Conservation (phyloP, 2,113 vertebrate genomes). For the Hypanus sabinus region DNA sequence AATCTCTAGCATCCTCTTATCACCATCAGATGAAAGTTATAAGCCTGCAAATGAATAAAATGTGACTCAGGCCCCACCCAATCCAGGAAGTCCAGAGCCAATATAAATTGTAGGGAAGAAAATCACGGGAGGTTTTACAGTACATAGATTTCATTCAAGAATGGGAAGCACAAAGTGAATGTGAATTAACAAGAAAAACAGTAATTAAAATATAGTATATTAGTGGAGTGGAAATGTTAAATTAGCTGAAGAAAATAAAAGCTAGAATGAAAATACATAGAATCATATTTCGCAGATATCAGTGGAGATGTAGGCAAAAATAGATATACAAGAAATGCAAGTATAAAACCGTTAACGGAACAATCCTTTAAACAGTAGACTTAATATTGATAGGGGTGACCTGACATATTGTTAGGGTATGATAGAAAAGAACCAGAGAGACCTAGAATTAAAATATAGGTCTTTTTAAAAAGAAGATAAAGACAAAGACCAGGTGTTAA, state of each 20-base stretch:
- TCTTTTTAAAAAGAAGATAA: neutral
- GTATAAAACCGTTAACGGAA: neutral
- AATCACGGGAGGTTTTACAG: neutral
- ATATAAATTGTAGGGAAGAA: neutral
- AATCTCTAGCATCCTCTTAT: neutral
- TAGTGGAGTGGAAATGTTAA: neutral
- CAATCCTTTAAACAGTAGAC: neutral
- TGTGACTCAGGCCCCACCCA: neutral
- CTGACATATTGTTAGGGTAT: neutral
- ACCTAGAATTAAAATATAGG: too few relatives aligned
- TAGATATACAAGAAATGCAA: neutral
- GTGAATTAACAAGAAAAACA: neutral
- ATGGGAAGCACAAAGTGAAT: neutral
- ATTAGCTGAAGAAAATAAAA: neutral
- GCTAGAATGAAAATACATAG: neutral
- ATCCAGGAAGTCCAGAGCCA: neutral
- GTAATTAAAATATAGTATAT: neutral
- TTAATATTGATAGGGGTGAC: neutral
- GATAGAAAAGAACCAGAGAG: neutral
- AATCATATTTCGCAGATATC: neutral
- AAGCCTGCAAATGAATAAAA: neutral
- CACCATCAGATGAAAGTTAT: neutral
- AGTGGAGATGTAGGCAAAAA: neutral
- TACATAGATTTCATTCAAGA: too few relatives aligned
- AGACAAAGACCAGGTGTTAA: neutral